Conservation (phyloP, 1,140 invertebrate species). For the Drosophila insularis region DNA sequence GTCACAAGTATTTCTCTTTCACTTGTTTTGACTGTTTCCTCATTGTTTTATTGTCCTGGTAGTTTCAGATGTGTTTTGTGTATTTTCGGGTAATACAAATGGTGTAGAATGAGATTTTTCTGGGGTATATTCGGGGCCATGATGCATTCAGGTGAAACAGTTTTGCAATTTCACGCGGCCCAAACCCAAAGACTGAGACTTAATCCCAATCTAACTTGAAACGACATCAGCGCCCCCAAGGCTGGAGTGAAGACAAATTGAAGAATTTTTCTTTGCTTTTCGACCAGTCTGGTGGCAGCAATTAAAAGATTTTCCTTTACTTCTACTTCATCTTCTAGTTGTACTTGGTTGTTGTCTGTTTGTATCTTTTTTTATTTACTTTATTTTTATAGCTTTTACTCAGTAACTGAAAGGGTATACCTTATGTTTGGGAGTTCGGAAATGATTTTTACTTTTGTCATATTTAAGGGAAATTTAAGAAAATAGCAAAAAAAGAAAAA, state of each 20-base stretch:
- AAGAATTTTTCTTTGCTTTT: constrained; percentile 50
- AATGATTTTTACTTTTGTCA: too few species aligned
- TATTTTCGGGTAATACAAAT: background rate
- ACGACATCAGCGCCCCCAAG: constrained; percentile 35
- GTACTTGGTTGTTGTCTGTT: background rate
- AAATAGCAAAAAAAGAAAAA: too few species aligned
- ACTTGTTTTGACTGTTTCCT: too few species aligned
- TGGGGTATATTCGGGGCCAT: background rate
- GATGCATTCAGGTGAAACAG: constrained; percentile 65
- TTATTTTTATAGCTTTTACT: background rate
- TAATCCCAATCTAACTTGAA: constrained; percentile 35
- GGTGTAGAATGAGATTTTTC: too few species aligned
- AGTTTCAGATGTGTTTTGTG: constrained; percentile 17
- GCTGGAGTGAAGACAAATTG: constrained; percentile 66
- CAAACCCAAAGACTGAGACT: constrained; percentile 18
- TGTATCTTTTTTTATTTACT: background rate
- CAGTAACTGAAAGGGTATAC: background rate
- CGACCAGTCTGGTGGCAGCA: constrained; percentile 61
- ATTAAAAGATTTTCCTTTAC: constrained; percentile 71
- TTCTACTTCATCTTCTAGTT: constrained; percentile 24
- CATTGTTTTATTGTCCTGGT: constrained; percentile 24
- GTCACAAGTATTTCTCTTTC: too few species aligned
- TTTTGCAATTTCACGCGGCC: constrained; percentile 75
- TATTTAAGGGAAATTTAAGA: too few species aligned
- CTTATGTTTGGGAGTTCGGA: background rate